These are phyloP conservation scores for Mesocentrotus franciscanus DNA, from an alignment of 53 echinoderm and acorn worm genomes.

Conservation along the genomic window DNA sequence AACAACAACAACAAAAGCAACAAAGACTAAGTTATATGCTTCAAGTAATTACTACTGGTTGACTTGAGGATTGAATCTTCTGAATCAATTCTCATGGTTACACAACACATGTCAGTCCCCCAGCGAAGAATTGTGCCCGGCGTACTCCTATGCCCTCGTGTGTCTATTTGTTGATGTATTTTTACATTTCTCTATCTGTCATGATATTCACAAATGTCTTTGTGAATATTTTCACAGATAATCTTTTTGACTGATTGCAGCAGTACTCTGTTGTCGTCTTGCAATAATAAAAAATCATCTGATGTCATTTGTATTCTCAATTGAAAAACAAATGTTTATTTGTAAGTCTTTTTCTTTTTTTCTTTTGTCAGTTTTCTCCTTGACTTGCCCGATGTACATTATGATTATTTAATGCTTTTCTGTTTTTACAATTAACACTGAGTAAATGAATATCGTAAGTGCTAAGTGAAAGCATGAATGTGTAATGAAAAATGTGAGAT, in stretches of 20 bases:
- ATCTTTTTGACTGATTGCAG: neutral
- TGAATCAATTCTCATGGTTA: too few species aligned
- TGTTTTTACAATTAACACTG: too few species aligned
- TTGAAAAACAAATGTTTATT: neutral
- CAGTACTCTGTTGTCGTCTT: neutral
- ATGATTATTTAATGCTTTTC: too few species aligned
- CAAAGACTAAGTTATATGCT: neutral
- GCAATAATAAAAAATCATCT: constrained; percentile 10
- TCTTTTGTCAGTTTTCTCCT: too few species aligned
- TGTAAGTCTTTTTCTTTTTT: too few species aligned
- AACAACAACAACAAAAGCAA: neutral
- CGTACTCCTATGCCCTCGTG: neutral
- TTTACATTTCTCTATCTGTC: neutral
- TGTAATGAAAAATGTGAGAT: too few species aligned
- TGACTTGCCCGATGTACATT: neutral
- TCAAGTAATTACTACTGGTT: too few species aligned
- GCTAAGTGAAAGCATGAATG: too few species aligned
- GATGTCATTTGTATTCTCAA: constrained; percentile 36
- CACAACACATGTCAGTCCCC: too few species aligned
- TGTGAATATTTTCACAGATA: neutral
- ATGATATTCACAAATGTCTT: neutral
- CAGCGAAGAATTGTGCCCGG: too few species aligned
- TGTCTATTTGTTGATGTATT: neutral
- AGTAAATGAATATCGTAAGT: too few species aligned
- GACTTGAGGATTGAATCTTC: too few species aligned